Conservation (phyloP, 2,797 vertebrate species). For the Clarias pachynema region DNA sequence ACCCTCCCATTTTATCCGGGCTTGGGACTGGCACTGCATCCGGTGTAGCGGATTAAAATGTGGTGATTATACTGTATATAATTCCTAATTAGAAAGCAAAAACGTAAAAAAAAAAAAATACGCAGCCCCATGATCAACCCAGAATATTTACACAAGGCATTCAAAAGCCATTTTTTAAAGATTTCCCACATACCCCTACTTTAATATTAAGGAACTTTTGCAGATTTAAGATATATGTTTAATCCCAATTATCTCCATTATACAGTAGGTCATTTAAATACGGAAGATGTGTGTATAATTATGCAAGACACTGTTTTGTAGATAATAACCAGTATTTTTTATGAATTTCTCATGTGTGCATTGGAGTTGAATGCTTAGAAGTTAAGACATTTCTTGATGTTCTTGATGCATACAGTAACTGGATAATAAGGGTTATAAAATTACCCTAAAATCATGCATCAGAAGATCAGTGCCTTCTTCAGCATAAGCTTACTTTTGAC, state of each 20-base stretch:
- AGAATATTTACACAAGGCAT: no score
- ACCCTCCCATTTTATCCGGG: no score
- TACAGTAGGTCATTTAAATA: background rate
- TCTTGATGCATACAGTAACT: background rate
- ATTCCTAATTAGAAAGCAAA: background rate
- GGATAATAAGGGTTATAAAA: background rate
- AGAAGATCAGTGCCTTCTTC: background rate
- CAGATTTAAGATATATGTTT: background rate
- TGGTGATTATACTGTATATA: background rate
- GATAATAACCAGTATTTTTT: background rate
- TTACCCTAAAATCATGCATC: background rate
- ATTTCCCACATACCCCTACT: no score
- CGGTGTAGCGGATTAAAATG: no score
- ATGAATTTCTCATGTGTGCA: background rate
- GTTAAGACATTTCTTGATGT: background rate
- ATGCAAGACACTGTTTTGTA: background rate
- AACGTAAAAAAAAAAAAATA: no score
- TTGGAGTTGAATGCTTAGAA: background rate
- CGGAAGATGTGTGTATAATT: background rate
- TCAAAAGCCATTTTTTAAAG: no score
- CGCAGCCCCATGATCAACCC: no score
- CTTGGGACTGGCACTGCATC: no score
- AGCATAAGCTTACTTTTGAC: background rate
- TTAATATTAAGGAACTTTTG: no score
- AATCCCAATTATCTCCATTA: background rate